Evolutionary conservation across 2,113 vertebrate genomes (phyloP), one percentile per base, ranked within the genome.

Genomic region (Poeciliopsis occidentalis): DNA sequence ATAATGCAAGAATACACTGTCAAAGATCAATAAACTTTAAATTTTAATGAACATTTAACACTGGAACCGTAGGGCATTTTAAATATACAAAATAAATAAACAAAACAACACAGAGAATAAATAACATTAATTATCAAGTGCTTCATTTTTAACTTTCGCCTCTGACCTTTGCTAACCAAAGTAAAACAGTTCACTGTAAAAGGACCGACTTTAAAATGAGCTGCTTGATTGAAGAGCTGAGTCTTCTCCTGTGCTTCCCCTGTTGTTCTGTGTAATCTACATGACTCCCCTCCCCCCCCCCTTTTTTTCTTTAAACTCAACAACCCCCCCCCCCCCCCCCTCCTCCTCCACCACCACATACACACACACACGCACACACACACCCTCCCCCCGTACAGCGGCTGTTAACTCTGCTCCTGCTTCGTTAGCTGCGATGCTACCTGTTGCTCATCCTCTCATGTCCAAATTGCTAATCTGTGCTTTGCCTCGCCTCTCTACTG

Each of bases 401-500:
- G 65, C 65, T 15, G 72, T 88, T 87, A 75, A 88, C 80, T 86
- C 84, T 88, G 87, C 81, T 87, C 79, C 85, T 86, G 82, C 87
- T 85, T 62, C 72, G 78, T 80, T 90, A 87, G 86, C 84, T 93
- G 84, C 92, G 84, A 88, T 91, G 72, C 51, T 71, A 72, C 86
- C 87, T 89, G 85, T 85, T 96, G 92, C 90, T 92, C 95, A 93
- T 96, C 89, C 82, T 96, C 80, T 95, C 90, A 93, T 95, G 91
- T 96, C 93, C 94, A 92, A 95, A 96, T 95, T 85, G 95, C 96
- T 99, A 97, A 98, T 96, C 94, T 96, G 94, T 96, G 96, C 96
- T 97, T 96, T 97, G 96, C 96, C 95, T 97, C 94, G 96, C 95
- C 96, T 97, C 96, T 99, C 96, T 98, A 83, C 88, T 90, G 88